Percentiles rank a stretch among this genome's conserved stretches.
Conservation (phyloP, 2,113 vertebrate genomes). For the Fulica atra region DNA sequence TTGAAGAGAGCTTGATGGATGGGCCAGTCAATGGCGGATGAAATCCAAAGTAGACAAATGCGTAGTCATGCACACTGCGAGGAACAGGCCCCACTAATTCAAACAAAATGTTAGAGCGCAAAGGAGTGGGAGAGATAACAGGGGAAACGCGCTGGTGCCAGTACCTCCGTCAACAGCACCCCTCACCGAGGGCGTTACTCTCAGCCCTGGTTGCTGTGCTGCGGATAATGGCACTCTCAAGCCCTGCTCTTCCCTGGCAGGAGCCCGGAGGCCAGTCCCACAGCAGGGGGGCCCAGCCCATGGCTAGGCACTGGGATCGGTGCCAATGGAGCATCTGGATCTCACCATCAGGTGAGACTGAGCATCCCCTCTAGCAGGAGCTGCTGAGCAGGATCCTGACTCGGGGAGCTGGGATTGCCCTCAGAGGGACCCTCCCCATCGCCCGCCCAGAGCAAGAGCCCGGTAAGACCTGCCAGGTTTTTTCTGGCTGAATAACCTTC, state of each 20-base stretch:
- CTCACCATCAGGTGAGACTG: neutral
- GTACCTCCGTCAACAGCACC: neutral
- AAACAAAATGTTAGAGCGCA: conserved; percentile 59
- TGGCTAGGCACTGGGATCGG: accelerated
- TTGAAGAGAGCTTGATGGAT: conserved; percentile 58
- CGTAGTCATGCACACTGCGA: conserved; percentile 33
- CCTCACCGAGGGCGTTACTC: accelerated
- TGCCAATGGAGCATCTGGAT: neutral
- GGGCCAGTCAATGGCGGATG: conserved; percentile 59
- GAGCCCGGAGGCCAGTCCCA: neutral
- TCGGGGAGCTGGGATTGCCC: neutral
- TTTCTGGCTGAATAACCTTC: neutral
- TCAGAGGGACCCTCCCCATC: neutral
- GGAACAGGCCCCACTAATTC: conserved; percentile 61
- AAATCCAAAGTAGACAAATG: conserved; percentile 69
- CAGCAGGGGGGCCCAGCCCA: neutral
- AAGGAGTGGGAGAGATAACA: conserved; percentile 1
- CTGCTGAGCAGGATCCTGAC: neutral
- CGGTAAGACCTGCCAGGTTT: neutral
- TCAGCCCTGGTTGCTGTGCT: neutral
- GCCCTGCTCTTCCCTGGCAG: accelerated
- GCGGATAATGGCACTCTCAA: neutral
- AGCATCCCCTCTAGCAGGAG: neutral
- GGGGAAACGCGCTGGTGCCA: neutral
- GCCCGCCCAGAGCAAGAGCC: neutral